phyloP scores from a whole-genome alignment of 2,113 vertebrate genomes.

The Ammodytes dubius region DNA sequence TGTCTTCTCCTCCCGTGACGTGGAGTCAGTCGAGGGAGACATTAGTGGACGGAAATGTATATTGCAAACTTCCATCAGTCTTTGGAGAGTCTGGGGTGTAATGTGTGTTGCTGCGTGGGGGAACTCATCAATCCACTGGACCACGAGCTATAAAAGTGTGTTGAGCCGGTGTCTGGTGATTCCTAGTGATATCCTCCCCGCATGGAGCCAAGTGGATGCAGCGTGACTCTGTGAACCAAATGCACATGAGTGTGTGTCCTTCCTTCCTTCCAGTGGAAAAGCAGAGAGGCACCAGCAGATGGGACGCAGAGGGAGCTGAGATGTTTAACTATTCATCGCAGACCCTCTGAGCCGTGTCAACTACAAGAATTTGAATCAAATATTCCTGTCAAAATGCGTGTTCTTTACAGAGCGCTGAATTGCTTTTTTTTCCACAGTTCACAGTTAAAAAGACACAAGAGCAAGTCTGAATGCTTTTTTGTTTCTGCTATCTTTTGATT shows the following conservation, averaged over 20 bases:
- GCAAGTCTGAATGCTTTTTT: constrained; percentile 15
- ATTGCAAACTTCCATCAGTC: constrained; percentile 64
- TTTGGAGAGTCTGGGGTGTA: constrained; percentile 56
- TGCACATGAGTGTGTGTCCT: constrained; percentile 41
- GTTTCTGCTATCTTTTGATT: constrained; percentile 32
- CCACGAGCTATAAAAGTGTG: constrained; percentile 53
- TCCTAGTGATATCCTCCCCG: constrained; percentile 44
- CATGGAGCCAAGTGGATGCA: constrained; percentile 31
- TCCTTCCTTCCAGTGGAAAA: constrained; percentile 21
- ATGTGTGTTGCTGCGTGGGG: constrained; percentile 46
- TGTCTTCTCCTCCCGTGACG: constrained; percentile 53
- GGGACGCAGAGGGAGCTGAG: constrained; percentile 20
- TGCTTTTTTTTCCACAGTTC: constrained; percentile 4
- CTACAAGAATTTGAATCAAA: constrained; percentile 50
- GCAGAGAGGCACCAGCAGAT: constrained; percentile 24
- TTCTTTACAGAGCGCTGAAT: not conserved
- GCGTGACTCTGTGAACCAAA: constrained; percentile 32
- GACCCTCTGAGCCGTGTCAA: constrained; percentile 42
- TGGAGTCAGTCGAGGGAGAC: constrained; percentile 66
- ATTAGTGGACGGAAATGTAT: constrained; percentile 69
- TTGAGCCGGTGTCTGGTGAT: constrained; percentile 41
- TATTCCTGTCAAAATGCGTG: constrained; percentile 45
- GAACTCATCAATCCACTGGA: constrained; percentile 62
- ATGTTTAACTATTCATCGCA: constrained; percentile 56
- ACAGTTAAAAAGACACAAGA: constrained; percentile 22